phyloP scores from a whole-genome alignment of 92 coral and sea anemone genomes.

The Isaurus tuberculatus region DNA sequence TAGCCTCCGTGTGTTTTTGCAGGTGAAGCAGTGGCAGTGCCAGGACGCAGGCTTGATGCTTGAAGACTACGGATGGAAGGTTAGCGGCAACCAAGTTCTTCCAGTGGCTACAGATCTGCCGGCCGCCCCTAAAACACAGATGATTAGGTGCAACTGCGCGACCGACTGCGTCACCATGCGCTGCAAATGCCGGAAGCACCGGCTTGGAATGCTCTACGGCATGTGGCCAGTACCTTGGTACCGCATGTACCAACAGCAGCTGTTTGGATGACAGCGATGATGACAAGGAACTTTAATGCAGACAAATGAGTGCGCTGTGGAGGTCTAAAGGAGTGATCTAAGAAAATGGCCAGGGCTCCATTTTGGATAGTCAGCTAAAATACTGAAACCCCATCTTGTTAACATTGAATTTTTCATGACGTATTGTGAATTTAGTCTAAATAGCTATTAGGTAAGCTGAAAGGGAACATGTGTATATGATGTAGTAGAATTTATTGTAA shows the following conservation, averaged over 20 bases:
- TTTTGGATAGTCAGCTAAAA: background rate
- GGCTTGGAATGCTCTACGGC: constrained; percentile 53
- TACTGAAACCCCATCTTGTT: too few relatives aligned
- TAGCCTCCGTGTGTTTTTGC: constrained; percentile 10
- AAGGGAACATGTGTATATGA: background rate
- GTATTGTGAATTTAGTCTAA: background rate
- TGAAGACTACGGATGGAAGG: constrained; percentile 39
- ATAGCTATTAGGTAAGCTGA: background rate
- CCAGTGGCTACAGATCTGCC: constrained; percentile 48
- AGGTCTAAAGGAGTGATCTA: too few relatives aligned
- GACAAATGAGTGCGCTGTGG: background rate
- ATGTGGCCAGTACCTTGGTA: constrained; percentile 68
- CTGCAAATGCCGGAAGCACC: constrained; percentile 67
- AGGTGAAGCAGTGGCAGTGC: constrained; percentile 49
- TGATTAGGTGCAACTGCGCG: constrained; percentile 66
- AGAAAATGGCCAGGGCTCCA: background rate
- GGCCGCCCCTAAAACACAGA: constrained; percentile 53
- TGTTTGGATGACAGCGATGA: constrained; percentile 4
- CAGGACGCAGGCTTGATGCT: constrained; percentile 5
- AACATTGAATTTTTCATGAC: background rate
- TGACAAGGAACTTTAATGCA: background rate
- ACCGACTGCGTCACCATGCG: constrained; percentile 57
- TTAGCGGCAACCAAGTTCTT: background rate
- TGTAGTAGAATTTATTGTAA: background rate
- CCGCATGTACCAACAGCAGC: constrained; percentile 51